Base-by-base conservation (phyloP, 2,797 vertebrate species). In the Toxotes lorentzi region DNA sequence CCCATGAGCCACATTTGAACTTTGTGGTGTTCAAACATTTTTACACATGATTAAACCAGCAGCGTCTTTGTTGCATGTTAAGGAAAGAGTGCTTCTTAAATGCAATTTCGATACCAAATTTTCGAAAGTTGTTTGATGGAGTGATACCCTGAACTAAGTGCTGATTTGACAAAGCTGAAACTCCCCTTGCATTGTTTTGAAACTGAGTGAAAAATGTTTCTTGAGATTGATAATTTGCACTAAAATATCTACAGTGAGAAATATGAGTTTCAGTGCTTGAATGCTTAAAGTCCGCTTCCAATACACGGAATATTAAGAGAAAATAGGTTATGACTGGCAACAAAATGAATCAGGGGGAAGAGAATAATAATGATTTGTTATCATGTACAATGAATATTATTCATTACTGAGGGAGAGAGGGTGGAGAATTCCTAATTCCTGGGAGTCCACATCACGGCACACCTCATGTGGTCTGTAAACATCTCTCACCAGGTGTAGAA, bases 361-460 rank as follows among this genome's bases (percentile, higher is more conserved):
- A 19, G 5, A 48, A 51, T 27, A 43, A 21, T 6, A 32, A 59
- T 11, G 14, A 5, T 50, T 34, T 51, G 3, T 8, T 14, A 27
- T 47, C 4, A 23, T 8, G 10, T 1, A 19, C 19, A 13, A 7
- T 64, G 30, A 43, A 7, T 23, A 48, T 23, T 23, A n/a, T 9
- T 24, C 11, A 13, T 24, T 12, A 14, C 7, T 24, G 41, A 69
- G 53, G 41, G 34, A 34, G 12, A 35, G 27, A 48, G 68, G 43
- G 40, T 24, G 56, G 56, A 70, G 53, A 70, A 41, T 27, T 47
- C 43, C 4, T 41, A 21, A 38, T 43, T 68, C 16, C 51, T 32
- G 4, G 8, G 67, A 34, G 54, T 70, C 7, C 2, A 32, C 35
- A 30, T 56, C 50, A 45, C 17, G 5, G 14, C 56, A 47, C 56